Percentiles rank a stretch among this genome's conserved stretches.
phyloP scores from a whole-genome alignment of 2,113 vertebrate genomes.

The Theristicus caerulescens region DNA sequence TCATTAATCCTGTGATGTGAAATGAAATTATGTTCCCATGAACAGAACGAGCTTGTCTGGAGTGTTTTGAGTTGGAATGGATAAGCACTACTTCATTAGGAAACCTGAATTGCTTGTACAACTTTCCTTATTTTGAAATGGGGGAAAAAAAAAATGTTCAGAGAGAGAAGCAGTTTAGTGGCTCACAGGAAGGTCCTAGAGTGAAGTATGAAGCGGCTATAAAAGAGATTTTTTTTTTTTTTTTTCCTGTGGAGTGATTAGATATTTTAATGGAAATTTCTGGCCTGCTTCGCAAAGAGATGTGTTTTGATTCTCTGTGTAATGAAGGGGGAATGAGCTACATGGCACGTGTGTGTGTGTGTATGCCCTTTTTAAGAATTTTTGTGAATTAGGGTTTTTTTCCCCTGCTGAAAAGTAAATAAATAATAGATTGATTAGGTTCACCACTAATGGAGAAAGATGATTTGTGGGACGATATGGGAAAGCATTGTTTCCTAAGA shows the following conservation, averaged over 20 bases:
- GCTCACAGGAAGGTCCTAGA: not conserved
- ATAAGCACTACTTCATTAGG: not conserved
- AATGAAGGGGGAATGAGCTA: not conserved
- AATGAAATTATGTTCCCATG: not conserved
- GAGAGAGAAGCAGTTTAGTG: not conserved
- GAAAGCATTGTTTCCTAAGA: not conserved
- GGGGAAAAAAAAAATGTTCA: not conserved
- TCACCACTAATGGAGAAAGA: not conserved
- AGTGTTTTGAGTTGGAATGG: not conserved
- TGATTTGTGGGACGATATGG: not conserved
- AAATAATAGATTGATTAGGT: not conserved
- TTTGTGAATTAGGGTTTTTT: not conserved
- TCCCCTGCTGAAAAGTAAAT: not conserved
- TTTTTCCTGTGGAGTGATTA: not conserved
- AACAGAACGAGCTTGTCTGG: not conserved
- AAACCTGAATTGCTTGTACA: not conserved
- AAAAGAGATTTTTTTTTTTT: not conserved
- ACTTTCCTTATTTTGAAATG: not conserved
- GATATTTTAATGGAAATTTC: not conserved
- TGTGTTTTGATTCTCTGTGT: not conserved
- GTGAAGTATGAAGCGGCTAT: not conserved
- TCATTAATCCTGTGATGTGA: not conserved
- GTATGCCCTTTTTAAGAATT: not conserved
- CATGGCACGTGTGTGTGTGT: not conserved
- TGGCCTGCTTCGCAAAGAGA: not conserved